Conservation (phyloP, 2,113 vertebrate genomes). For the Ailuropoda melanoleuca region DNA sequence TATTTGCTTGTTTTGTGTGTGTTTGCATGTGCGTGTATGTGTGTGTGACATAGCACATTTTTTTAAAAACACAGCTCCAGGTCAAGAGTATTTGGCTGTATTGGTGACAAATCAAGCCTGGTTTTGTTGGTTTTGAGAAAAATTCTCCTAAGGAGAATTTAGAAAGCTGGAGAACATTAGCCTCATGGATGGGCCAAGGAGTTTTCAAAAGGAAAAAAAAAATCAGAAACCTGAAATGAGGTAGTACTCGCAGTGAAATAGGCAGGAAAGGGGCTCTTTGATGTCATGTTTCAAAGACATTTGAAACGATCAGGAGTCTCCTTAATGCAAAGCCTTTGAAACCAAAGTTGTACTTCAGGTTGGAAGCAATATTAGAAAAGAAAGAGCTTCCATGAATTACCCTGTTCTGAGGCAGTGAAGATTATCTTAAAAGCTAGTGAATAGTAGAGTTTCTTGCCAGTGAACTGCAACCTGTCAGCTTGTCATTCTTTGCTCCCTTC, state of each 20-base stretch:
- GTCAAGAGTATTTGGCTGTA: neutral
- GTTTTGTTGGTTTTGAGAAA: neutral
- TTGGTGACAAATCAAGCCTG: neutral
- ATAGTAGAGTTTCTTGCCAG: neutral
- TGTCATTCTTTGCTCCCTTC: neutral
- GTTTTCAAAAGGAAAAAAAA: constrained; percentile 46
- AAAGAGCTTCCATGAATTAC: constrained; percentile 25
- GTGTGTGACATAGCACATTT: neutral
- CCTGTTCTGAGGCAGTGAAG: neutral
- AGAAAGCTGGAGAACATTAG: fast-evolving
- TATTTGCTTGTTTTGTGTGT: neutral
- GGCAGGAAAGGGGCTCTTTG: neutral
- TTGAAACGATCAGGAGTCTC: constrained; percentile 15
- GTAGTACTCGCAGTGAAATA: neutral
- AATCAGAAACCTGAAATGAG: neutral
- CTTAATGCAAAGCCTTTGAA: constrained; percentile 10
- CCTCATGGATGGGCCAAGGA: neutral
- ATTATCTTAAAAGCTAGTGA: neutral
- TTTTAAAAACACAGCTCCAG: neutral
- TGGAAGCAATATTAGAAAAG: constrained; percentile 18
- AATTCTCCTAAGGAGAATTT: constrained; percentile 11
- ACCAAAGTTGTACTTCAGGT: neutral
- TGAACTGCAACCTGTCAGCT: neutral
- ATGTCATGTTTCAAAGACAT: constrained; percentile 23
- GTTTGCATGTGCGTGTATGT: neutral